These are phyloP conservation scores for Acropternis orthonyx DNA, from an alignment of 2,797 vertebrate genomes.

Conservation along the genomic window DNA sequence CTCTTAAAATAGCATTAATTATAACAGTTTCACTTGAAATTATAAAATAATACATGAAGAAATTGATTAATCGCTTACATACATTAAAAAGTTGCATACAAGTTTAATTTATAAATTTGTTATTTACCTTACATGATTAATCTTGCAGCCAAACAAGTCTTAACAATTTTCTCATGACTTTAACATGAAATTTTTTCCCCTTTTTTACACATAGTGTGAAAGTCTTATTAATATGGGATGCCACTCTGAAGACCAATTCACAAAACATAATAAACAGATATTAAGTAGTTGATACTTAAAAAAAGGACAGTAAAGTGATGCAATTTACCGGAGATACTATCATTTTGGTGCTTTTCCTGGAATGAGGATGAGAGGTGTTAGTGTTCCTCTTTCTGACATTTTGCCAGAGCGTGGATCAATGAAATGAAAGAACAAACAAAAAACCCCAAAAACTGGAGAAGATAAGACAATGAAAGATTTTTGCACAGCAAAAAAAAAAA, in stretches of 20 bases:
- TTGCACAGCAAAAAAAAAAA: not conserved
- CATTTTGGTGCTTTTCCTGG: not conserved
- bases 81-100: conserved; percentile 25
- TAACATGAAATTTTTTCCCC: not conserved
- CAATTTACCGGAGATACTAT: not conserved
- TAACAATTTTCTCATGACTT: not conserved
- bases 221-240: not conserved
- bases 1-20: conserved; percentile 73
- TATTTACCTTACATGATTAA: conserved; percentile 30
- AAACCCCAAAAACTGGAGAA: not conserved
- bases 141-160: not conserved
- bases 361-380: not conserved
- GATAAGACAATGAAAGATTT: not conserved
- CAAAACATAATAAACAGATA: not conserved
- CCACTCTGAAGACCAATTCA: not conserved
- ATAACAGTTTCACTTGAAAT: conserved; percentile 47
- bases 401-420: not conserved
- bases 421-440: not conserved
- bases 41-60: conserved; percentile 48
- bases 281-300: not conserved
- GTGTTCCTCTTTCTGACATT: not conserved
- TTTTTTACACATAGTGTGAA: not conserved
- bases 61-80: conserved; percentile 56
- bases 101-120: conserved; percentile 38
- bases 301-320: not conserved